Evolutionary conservation across 1,140 invertebrate genomes (phyloP).

Genomic region (Megathymus violae): DNA sequence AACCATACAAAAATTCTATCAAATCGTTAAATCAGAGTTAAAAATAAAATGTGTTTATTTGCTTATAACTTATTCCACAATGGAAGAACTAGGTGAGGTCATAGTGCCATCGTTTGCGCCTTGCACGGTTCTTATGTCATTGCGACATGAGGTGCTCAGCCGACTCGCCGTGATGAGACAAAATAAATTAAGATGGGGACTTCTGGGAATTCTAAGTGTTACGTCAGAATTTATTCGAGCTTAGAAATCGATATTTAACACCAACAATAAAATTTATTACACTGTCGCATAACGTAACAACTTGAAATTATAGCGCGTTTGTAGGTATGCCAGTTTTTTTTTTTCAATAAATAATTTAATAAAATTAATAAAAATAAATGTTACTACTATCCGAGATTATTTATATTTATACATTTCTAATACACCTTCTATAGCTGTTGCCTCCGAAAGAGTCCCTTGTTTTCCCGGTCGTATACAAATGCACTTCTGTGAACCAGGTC

Average conservation of each 20-base stretch:
- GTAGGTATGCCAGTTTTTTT: no score
- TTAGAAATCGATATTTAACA: conserved; percentile 7
- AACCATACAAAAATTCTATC: no score
- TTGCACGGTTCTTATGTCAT: conserved; percentile 55
- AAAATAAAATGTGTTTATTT: no score
- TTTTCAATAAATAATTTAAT: no score
- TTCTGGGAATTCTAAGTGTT: conserved; percentile 28
- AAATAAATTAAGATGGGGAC: conserved; percentile 44
- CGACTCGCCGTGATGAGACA: conserved; percentile 45
- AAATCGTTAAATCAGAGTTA: no score
- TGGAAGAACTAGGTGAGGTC: conserved; percentile 64
- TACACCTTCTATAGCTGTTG: conserved; percentile 55
- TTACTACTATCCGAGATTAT: conserved; percentile 1
- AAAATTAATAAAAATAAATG: no score
- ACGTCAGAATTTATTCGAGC: conserved; percentile 25
- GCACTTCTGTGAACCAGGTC: conserved; percentile 51
- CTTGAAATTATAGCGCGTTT: conserved; percentile 4
- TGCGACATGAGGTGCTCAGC: conserved; percentile 55
- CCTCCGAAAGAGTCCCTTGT: conserved; percentile 31
- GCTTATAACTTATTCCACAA: conserved; percentile 37
- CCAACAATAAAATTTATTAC: conserved; percentile 13
- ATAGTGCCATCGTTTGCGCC: conserved; percentile 67
- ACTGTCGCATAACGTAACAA: not conserved
- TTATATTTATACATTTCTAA: conserved; percentile 59
- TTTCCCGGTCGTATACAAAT: conserved; percentile 40